These are phyloP conservation scores for Crypturellus undulatus DNA, from an alignment of 2,113 vertebrate species.

Conservation along the genomic window DNA sequence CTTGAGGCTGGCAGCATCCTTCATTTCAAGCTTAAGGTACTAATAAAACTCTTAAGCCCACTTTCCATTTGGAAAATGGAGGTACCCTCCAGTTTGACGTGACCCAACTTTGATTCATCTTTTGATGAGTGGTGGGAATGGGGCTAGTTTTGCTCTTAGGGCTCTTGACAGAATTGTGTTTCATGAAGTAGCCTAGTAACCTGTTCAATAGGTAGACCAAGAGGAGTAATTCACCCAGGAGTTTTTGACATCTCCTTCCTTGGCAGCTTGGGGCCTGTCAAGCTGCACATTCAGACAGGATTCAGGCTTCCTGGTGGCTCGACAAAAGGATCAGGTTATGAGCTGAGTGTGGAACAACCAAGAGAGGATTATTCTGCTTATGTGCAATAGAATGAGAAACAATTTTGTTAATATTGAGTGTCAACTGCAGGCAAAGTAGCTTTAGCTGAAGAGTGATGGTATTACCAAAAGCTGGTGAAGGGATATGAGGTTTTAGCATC, in stretches of 20 bases:
- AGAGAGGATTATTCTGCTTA: not conserved
- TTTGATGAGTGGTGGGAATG: not conserved
- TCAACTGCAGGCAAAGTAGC: not conserved
- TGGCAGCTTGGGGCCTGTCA: conserved; percentile 1
- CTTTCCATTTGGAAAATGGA: conserved; percentile 31
- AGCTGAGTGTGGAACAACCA: not conserved
- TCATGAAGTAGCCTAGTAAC: not conserved
- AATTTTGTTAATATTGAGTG: not conserved
- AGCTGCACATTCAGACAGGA: not conserved
- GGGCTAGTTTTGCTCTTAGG: not conserved
- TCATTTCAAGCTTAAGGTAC: conserved; percentile 35
- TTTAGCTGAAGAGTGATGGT: not conserved
- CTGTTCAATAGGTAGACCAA: not conserved
- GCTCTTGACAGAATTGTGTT: not conserved
- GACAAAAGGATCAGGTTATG: not conserved
- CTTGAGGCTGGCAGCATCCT: conserved; percentile 34
- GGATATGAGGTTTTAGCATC: not conserved
- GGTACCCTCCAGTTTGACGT: not conserved
- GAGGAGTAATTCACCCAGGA: not conserved
- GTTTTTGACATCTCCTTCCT: not conserved
- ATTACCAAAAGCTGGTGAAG: not conserved
- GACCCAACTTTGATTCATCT: conserved; percentile 6
- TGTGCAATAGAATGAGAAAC: not conserved
- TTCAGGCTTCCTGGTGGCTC: conserved; percentile 5
- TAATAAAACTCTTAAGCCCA: conserved; percentile 40